Evolutionary conservation across 2,797 vertebrate species (phyloP), one percentile per base, ranked within the genome.

Genomic region (Pseudochromis fuscus): DNA sequence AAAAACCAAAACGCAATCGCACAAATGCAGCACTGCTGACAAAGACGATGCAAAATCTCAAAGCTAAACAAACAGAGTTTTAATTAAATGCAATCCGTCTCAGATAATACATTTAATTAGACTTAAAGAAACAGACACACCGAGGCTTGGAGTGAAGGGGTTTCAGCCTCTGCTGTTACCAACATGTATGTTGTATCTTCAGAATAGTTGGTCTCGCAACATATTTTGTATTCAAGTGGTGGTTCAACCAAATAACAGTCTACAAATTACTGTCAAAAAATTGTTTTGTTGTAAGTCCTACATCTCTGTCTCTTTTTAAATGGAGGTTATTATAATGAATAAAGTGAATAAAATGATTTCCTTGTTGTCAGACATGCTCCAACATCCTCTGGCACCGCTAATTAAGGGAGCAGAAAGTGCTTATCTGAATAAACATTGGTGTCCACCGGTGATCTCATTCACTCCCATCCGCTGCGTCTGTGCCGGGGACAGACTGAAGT

Each of bases 41-140:
- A 63, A 67, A 40, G 27, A 62, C n/a, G 11, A 21, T 53, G 45
- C 31, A 46, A 64, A 67, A 74, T 74, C 2, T 35, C 25, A 16
- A 35, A 49, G 27, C 42, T 67, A 82, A 77, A 71, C 67, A 79
- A 72, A 65, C 46, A 67, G 0, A 63, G 55, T 27, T 76, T 73
- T 57, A 80, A 79, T 84, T 77, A 67, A 53, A 67, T 5, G 7
- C 44, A 82, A 52, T 55, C 24, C 0, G 55, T 79, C 31, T 59
- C 50, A 60, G 73, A 75, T 74, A 82, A 77, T 82, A 24, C 61
- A 67, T 82, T 74, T 11, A 77, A 67, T 70, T 60, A 35, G 30
- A 62, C 18, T 64, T 56, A 42, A 58, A 67, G 53, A 60, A 12
- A 30, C 11, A 55, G 49, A 53, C 56, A 53, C 64, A 31, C 46